A percentile compares a stretch with the other conserved stretches of the same genome.
Evolutionary conservation across 2,113 vertebrate genomes (phyloP).

Genomic region (Ictalurus punctatus): DNA sequence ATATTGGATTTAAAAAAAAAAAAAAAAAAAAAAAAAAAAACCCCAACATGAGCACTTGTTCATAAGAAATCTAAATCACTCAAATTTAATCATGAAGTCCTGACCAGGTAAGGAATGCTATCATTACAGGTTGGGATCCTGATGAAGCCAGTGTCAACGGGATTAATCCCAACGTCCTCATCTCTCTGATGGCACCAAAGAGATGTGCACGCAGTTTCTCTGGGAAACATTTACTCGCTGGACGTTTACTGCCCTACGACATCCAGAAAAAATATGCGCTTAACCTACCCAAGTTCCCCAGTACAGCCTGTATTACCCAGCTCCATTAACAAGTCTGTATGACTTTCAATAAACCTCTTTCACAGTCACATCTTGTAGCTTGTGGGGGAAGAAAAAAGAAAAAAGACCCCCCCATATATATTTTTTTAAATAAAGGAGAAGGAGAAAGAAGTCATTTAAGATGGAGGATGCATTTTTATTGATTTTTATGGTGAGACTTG

Average conservation of each 20-base stretch:
- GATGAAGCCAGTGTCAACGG: conserved; percentile 61
- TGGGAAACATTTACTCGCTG: conserved; percentile 79
- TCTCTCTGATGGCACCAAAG: conserved; percentile 78
- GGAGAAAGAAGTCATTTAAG: neutral
- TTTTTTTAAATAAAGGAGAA: too few relatives aligned
- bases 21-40: too few relatives aligned
- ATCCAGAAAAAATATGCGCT: conserved; percentile 81
- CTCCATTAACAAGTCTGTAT: conserved; percentile 43
- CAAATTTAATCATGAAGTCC: neutral
- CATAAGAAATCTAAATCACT: neutral
- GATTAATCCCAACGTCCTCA: conserved; percentile 74
- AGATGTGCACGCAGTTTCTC: conserved; percentile 71
- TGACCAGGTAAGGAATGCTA: neutral
- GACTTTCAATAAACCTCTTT: neutral
- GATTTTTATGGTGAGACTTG: neutral
- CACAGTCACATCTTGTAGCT: neutral
- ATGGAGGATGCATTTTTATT: neutral
- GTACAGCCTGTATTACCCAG: conserved; percentile 75
- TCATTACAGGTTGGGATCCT: conserved; percentile 72
- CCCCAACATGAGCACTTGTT: neutral
- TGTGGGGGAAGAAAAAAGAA: too few relatives aligned
- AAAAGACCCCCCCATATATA: too few relatives aligned
- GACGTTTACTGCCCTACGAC: conserved; percentile 79
- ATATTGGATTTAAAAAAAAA: neutral
- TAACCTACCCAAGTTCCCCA: conserved; percentile 70